Conservation (phyloP, 1,140 invertebrate genomes). For the Brachionus asplanchnoidis region DNA sequence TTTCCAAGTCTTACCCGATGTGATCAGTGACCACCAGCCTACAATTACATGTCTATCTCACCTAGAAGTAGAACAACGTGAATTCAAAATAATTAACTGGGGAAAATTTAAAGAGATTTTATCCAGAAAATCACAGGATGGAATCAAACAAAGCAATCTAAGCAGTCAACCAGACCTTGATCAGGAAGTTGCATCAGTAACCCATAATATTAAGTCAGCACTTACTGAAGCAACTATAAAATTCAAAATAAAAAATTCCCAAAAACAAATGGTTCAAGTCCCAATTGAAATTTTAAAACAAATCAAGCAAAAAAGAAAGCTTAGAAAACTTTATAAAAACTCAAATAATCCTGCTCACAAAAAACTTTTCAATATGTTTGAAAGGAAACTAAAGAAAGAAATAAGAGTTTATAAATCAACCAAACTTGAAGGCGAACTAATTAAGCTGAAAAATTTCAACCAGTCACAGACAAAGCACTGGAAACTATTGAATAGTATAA, state of each 20-base stretch:
- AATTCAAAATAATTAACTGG: background rate
- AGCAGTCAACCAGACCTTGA: background rate
- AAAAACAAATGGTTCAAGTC: background rate
- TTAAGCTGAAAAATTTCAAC: background rate
- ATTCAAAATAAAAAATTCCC: background rate
- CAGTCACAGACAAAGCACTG: background rate
- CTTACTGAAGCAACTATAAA: background rate
- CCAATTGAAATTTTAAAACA: background rate
- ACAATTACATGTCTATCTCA: background rate
- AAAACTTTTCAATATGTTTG: background rate
- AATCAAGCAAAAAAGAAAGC: background rate
- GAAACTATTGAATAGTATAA: background rate
- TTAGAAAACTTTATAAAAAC: background rate
- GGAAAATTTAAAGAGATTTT: background rate
- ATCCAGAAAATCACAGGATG: background rate
- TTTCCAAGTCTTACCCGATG: background rate
- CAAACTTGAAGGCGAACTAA: background rate
- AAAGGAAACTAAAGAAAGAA: background rate
- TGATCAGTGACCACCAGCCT: background rate
- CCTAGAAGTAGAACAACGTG: background rate
- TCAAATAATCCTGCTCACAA: background rate
- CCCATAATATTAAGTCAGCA: background rate
- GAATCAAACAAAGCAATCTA: background rate
- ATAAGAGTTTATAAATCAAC: background rate
- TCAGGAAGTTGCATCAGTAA: background rate